Percentiles rank a stretch among this genome's conserved stretches.
Conservation (phyloP, 2,888 invertebrate species). For the Norana najaformis region DNA sequence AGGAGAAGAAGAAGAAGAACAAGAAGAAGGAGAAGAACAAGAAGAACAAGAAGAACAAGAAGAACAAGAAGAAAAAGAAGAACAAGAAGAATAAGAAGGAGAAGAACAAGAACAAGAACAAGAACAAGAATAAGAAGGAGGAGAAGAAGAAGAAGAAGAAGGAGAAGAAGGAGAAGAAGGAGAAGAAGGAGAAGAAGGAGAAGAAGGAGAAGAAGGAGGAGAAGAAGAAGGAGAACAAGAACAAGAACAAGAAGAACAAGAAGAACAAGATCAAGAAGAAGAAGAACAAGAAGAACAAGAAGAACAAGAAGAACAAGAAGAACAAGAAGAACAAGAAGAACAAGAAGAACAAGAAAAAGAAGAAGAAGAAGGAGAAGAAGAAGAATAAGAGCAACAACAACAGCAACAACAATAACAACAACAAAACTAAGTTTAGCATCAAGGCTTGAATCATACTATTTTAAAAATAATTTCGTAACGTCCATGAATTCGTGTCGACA, state of each 20-base stretch:
- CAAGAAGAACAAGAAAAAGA: neutral
- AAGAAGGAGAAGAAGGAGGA: too few species aligned
- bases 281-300: too few species aligned
- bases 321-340: neutral
- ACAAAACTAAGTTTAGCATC: neutral
- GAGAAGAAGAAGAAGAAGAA: neutral
- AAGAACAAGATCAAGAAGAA: too few species aligned
- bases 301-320: too few species aligned
- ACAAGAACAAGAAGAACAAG: too few species aligned
- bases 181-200: neutral
- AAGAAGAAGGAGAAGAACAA: neutral
- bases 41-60: neutral
- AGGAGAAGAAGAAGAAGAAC: neutral
- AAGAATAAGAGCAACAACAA: neutral
- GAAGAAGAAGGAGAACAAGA: too few species aligned
- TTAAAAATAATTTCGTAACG: neutral
- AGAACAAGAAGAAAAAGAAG: too few species aligned
- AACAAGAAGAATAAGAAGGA: neutral
- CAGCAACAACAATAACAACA: neutral
- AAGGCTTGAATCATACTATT: neutral
- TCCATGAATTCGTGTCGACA: neutral
- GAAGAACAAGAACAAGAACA: neutral
- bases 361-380: too few species aligned
- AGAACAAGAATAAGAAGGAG: neutral
- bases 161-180: neutral